phyloP scores from a whole-genome alignment of 2,888 invertebrate species.

The Rhamnusium bicolor region DNA sequence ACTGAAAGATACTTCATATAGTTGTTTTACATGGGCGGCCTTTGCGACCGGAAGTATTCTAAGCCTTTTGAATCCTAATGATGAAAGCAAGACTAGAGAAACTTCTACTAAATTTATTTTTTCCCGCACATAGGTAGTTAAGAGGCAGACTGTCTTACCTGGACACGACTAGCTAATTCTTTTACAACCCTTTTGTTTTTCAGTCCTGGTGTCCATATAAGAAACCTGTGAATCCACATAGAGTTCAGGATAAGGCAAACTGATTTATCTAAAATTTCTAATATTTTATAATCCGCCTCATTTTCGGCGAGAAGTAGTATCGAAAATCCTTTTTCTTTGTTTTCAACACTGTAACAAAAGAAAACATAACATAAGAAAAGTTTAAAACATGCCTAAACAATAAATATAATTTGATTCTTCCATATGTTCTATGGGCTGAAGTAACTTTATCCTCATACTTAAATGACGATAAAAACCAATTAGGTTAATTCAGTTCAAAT shows the following conservation, averaged over 20 bases:
- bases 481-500: too few species aligned
- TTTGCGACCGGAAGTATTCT: slow-evolving; percentile 5
- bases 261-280: slow-evolving; percentile 73
- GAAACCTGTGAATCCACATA: slow-evolving; percentile 63
- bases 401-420: too few species aligned
- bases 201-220: slow-evolving; percentile 68
- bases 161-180: slow-evolving; percentile 64
- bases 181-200: slow-evolving; percentile 54
- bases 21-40: neutral
- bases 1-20: neutral
- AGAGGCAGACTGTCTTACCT: slow-evolving; percentile 59
- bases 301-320: slow-evolving; percentile 72
- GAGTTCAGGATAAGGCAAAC: slow-evolving; percentile 70
- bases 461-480: too few species aligned
- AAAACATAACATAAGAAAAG: neutral
- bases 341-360: slow-evolving; percentile 68
- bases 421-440: too few species aligned
- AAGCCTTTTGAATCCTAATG: slow-evolving; percentile 31
- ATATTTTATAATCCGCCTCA: slow-evolving; percentile 68
- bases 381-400: neutral
- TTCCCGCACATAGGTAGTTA: too few species aligned
- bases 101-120: neutral
- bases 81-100: neutral
- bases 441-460: too few species aligned
- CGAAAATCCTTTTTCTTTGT: slow-evolving; percentile 71